Conservation (phyloP, 2,113 vertebrate genomes). For the Brienomyrus brachyistius region DNA sequence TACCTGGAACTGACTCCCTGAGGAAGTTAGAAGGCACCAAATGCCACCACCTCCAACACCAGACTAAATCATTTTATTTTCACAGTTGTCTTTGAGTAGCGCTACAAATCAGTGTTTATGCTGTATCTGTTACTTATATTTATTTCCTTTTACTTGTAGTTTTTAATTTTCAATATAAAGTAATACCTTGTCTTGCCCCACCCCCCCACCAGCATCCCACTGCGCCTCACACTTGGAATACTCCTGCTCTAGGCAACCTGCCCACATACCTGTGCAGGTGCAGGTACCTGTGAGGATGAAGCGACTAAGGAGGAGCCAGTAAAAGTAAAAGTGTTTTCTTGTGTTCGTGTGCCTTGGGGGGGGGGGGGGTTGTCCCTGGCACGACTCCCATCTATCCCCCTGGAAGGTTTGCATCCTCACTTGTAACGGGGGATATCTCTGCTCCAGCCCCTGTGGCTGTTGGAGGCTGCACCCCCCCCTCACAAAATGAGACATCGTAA, state of each 20-base stretch:
- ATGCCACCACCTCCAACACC: not conserved
- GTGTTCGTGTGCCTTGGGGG: not conserved
- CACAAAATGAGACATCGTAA: constrained; percentile 40
- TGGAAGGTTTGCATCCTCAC: not conserved
- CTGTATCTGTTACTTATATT: not conserved
- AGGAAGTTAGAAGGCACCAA: not conserved
- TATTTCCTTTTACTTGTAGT: not conserved
- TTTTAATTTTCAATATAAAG: not conserved
- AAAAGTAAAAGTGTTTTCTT: not conserved
- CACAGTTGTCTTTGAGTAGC: not conserved
- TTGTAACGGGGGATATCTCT: not conserved
- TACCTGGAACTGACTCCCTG: not conserved
- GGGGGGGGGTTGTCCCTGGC: not conserved
- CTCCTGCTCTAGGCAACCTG: not conserved
- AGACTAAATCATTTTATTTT: not conserved
- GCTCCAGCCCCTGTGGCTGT: not conserved
- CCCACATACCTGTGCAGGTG: not conserved
- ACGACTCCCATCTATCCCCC: not conserved
- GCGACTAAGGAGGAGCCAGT: not conserved
- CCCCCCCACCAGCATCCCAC: not conserved
- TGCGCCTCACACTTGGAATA: not conserved
- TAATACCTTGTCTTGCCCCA: not conserved
- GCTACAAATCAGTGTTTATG: not conserved
- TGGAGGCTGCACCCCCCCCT: not conserved
- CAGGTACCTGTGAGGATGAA: not conserved